phyloP scores from a whole-genome alignment of 2,797 vertebrate species.

The Kryptolebias ocellatus region DNA sequence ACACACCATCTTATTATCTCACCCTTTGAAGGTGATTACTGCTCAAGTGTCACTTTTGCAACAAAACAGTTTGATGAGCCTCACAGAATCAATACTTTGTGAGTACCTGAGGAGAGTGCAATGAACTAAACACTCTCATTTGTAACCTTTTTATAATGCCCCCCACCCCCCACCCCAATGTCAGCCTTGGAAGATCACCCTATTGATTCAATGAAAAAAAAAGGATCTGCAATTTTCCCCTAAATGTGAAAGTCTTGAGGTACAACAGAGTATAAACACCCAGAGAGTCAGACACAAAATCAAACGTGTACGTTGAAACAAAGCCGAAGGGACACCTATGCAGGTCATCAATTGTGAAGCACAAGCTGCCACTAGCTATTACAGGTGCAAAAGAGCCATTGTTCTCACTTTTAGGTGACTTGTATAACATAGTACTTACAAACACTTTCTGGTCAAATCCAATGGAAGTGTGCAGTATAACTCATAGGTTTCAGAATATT shows the following conservation, averaged over 20 bases:
- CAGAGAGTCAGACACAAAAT: conserved; percentile 22
- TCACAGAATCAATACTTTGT: conserved; percentile 66
- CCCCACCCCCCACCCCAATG: conserved; percentile 54
- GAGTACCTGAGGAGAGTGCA: conserved; percentile 66
- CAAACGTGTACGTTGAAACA: conserved; percentile 29
- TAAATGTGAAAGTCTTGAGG: conserved; percentile 53
- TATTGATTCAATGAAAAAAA: conserved; percentile 73
- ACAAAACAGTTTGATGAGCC: conserved; percentile 75
- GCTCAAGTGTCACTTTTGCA: conserved; percentile 69
- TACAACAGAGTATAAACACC: conserved; percentile 47
- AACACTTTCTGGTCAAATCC: conserved; percentile 33
- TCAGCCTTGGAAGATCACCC: conserved; percentile 67
- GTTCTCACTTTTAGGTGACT: conserved; percentile 47
- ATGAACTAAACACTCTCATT: conserved; percentile 72
- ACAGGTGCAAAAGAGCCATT: conserved; percentile 66
- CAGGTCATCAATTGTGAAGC: conserved; percentile 51
- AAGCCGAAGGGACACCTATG: conserved; percentile 38
- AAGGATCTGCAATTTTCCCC: conserved; percentile 63
- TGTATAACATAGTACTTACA: conserved; percentile 40
- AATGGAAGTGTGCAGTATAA: conserved; percentile 30
- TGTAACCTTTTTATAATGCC: conserved; percentile 75
- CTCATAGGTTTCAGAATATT: conserved; percentile 32
- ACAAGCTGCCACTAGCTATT: conserved; percentile 55
- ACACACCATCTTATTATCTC: conserved; percentile 47
- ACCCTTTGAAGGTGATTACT: conserved; percentile 67